Evolutionary conservation across 2,113 vertebrate genomes (phyloP).

Genomic region (Apaloderma vittatum): DNA sequence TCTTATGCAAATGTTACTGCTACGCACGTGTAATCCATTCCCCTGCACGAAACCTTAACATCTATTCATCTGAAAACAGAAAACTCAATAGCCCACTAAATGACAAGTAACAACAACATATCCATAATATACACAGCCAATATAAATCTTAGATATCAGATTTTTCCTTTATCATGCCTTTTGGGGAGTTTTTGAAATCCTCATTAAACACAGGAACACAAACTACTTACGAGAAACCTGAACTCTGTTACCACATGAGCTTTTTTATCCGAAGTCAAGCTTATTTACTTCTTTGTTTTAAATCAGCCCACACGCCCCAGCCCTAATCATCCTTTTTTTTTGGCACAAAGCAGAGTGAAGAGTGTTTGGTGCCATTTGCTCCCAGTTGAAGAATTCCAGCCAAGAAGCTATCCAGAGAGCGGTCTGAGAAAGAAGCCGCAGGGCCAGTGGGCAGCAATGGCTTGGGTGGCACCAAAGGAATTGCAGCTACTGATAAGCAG

Average conservation of each 20-base stretch:
- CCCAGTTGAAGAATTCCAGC: neutral
- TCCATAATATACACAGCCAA: neutral
- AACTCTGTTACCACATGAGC: neutral
- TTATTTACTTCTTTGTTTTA: neutral
- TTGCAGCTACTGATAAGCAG: neutral
- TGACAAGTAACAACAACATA: neutral
- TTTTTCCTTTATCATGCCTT: neutral
- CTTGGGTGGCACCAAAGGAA: neutral
- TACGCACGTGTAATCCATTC: neutral
- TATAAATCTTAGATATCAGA: neutral
- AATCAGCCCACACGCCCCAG: neutral
- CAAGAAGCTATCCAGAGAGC: neutral
- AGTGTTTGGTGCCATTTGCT: neutral
- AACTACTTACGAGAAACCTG: neutral
- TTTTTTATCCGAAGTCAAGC: neutral
- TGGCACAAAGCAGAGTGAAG: neutral
- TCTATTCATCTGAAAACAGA: neutral
- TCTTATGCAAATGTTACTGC: neutral
- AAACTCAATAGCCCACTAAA: neutral
- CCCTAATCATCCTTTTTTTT: accelerated
- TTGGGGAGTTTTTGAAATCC: neutral
- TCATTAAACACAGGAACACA: neutral
- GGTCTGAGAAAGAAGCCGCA: neutral
- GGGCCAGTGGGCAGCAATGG: neutral
- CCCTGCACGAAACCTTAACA: neutral